Base-by-base conservation (phyloP, 2,113 vertebrate genomes). In the Xiphophorus couchianus region DNA sequence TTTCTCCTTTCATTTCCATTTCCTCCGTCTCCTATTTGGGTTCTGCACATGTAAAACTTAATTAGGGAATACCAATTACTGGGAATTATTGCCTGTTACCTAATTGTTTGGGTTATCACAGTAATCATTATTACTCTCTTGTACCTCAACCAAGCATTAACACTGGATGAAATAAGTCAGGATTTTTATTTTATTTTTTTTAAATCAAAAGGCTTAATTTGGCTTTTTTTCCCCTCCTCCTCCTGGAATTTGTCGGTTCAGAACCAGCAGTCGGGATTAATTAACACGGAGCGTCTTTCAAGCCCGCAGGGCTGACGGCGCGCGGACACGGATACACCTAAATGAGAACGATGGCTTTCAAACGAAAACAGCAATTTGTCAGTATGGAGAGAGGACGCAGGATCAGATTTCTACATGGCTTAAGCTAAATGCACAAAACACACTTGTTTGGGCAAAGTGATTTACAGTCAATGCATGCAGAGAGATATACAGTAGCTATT, bases 31-130 rank as follows among this genome's bases (percentile, higher is more conserved):
- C 77, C 73, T 75, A 60, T 80, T 87, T 73, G 42, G 66, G 51
- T 86, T 80, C 71, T 63, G 61, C 88, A 86, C 85, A 93, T 71
- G 77, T 77, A 84, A 88, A 93, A 91, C 85, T 80, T 89, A 93
- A 92, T 94, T 93, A 92, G 84, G 77, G 81, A 85, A 84, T 88
- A 89, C 86, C 83, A 89, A 92, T 93, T 85, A 92, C 88, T 88
- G 87, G 82, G 88, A 92, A 91, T 91, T 82, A 91, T 85, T 91
- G 83, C 80, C 75, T 85, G 87, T 94, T 91, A 94, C 76, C 78
- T 77, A 89, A 92, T 90, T 90, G 83, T 85, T 91, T 81, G 76
- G 80, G 79, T 88, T 90, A 89, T 93, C 86, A 17, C 42, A 62
- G 61, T 39, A 60, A 91, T 91, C 80, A 78, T 88, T 88, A 84